These are phyloP conservation scores for Altica lythri DNA, from an alignment of 2,888 invertebrate species.

Conservation along the genomic window DNA sequence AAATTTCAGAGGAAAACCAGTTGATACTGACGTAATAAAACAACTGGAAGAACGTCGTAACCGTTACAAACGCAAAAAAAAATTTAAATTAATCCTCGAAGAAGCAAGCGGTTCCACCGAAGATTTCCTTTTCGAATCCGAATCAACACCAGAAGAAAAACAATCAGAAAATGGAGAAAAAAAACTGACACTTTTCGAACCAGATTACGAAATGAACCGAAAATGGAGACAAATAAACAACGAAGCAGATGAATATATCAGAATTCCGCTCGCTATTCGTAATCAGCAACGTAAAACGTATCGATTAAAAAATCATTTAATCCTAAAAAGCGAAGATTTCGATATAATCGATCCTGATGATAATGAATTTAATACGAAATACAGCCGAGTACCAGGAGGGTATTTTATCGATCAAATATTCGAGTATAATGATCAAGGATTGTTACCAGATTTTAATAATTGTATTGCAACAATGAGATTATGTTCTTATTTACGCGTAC, in stretches of 20 bases:
- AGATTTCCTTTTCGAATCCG: conserved; percentile 27
- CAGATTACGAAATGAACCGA: conserved; percentile 18
- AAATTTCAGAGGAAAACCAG: conserved; percentile 37
- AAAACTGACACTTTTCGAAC: conserved; percentile 2
- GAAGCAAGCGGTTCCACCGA: conserved; percentile 11
- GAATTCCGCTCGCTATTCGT: conserved; percentile 33
- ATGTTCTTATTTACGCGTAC: conserved; percentile 27
- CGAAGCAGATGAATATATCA: conserved; percentile 22
- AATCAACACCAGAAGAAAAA: too few relatives aligned
- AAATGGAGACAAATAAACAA: conserved; percentile 24
- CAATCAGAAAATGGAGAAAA: conserved; percentile 6
- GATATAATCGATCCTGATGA: conserved; percentile 38
- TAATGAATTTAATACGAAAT: conserved; percentile 39
- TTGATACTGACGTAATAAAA: conserved; percentile 39
- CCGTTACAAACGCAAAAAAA: conserved; percentile 47
- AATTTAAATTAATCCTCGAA: conserved; percentile 26
- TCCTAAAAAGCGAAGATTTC: conserved; percentile 31
- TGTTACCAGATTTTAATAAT: conserved; percentile 41
- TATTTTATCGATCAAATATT: conserved; percentile 37
- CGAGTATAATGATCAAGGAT: conserved; percentile 39
- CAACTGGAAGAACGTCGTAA: conserved; percentile 48
- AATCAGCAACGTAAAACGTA: conserved; percentile 33
- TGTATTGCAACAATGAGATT: conserved; percentile 38
- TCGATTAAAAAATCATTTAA: conserved; percentile 34
- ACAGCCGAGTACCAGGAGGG: conserved; percentile 38